phyloP scores from a whole-genome alignment of 2,888 invertebrate genomes.

The Agrotis puta region DNA sequence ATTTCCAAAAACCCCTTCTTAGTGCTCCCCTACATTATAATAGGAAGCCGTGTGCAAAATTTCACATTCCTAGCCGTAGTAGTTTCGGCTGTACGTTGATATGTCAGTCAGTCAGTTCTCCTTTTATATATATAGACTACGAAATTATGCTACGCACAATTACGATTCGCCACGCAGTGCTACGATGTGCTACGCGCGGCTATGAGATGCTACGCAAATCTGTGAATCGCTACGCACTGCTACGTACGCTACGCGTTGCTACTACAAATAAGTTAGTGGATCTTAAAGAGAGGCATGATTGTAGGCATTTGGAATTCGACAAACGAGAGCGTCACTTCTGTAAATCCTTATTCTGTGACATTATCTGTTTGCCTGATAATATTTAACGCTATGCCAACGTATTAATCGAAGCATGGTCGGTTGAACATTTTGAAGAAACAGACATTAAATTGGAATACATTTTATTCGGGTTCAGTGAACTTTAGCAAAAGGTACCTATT shows the following conservation, averaged over 20 bases:
- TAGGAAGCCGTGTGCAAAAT: too few relatives aligned
- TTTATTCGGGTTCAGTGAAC: constrained; percentile 23
- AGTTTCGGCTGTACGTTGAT: too few relatives aligned
- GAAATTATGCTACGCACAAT: fast-evolving
- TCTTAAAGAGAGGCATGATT: too few relatives aligned
- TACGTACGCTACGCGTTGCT: too few relatives aligned
- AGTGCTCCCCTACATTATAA: too few relatives aligned
- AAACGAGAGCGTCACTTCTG: background rate
- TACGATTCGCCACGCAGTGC: background rate
- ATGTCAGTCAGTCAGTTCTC: too few relatives aligned
- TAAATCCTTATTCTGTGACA: constrained; percentile 5
- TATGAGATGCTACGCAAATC: too few relatives aligned
- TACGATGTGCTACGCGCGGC: background rate
- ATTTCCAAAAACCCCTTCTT: too few relatives aligned
- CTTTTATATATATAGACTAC: too few relatives aligned
- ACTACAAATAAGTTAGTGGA: too few relatives aligned
- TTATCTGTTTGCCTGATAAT: constrained; percentile 40
- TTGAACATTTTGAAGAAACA: constrained; percentile 37
- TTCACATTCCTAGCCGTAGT: too few relatives aligned
- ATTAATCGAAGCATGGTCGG: constrained; percentile 52
- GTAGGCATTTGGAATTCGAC: background rate
- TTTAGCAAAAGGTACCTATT: constrained; percentile 14
- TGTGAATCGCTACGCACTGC: background rate
- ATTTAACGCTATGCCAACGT: constrained; percentile 51
- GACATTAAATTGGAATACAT: constrained; percentile 11